Conservation (phyloP, 2,113 vertebrate species). For the Hyla sarda region DNA sequence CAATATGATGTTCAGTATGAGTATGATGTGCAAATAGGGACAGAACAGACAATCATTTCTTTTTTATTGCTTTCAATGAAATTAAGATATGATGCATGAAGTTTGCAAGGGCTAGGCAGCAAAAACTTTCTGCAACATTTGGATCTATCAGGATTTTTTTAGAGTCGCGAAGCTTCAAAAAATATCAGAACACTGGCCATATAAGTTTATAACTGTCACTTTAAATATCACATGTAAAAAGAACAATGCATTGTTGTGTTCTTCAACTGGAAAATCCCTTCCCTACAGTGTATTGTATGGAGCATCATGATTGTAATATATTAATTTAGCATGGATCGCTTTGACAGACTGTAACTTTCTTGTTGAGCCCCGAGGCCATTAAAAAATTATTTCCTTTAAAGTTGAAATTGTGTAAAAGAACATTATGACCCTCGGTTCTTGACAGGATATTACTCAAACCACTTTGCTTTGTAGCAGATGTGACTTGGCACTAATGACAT, state of each 20-base stretch:
- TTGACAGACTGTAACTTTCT: conserved; percentile 32
- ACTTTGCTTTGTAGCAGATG: conserved; percentile 14
- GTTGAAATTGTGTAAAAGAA: conserved; percentile 18
- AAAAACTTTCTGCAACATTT: not conserved
- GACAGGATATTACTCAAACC: conserved; percentile 29
- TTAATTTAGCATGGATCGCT: conserved; percentile 67
- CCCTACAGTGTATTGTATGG: not conserved
- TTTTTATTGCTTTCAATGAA: not conserved
- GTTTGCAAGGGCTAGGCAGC: not conserved
- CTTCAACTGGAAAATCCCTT: conserved; percentile 28
- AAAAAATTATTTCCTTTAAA: conserved; percentile 25
- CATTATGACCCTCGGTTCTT: conserved; percentile 20
- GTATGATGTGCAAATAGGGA: too few relatives aligned
- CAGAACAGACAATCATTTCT: too few relatives aligned
- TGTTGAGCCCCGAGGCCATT: not conserved
- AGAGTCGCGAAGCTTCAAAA: not conserved
- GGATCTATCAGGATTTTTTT: not conserved
- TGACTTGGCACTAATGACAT: conserved; percentile 25
- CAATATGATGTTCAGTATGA: too few relatives aligned
- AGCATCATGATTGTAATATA: not conserved
- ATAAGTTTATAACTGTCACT: conserved; percentile 10
- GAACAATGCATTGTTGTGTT: conserved; percentile 19
- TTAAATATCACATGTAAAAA: not conserved
- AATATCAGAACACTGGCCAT: not conserved
- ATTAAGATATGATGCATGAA: not conserved